A percentile compares a stretch with the other conserved stretches of the same genome.
Conservation (phyloP, 2,113 vertebrate species). For the Dasyprocta punctata region DNA sequence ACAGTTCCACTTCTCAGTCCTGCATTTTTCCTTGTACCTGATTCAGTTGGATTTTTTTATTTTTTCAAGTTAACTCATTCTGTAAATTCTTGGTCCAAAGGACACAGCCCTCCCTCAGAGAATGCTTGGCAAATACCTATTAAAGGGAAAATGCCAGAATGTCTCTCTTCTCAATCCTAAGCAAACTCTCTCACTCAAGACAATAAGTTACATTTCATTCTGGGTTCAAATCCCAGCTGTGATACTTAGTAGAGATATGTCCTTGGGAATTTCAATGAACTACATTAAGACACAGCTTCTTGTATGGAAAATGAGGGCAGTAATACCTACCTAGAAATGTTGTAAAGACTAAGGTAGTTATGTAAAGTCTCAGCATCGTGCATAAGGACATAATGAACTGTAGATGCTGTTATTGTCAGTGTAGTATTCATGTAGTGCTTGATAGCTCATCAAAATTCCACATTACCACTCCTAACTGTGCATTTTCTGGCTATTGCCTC, state of each 20-base stretch:
- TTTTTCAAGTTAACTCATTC: slow-evolving; percentile 26
- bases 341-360: not conserved
- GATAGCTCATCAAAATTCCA: not conserved
- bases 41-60: not conserved
- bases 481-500: not conserved
- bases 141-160: not conserved
- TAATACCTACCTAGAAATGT: not conserved
- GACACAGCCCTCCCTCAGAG: slow-evolving; percentile 36
- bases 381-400: not conserved
- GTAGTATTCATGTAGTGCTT: not conserved
- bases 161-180: slow-evolving; percentile 21
- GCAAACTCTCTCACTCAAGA: not conserved
- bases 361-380: not conserved
- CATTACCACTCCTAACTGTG: not conserved
- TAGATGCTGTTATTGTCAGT: not conserved
- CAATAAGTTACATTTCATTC: not conserved
- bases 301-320: not conserved
- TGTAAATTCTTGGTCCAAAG: slow-evolving; percentile 41
- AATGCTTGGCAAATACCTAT: slow-evolving; percentile 48
- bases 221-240: not conserved
- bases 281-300: not conserved
- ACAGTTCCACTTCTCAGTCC: not conserved
- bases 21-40: not conserved
- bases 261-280: not conserved
- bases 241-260: not conserved